Percentiles rank a stretch among this genome's conserved stretches.
Conservation (phyloP, 1,140 invertebrate species). For the Aradophagus sp. region DNA sequence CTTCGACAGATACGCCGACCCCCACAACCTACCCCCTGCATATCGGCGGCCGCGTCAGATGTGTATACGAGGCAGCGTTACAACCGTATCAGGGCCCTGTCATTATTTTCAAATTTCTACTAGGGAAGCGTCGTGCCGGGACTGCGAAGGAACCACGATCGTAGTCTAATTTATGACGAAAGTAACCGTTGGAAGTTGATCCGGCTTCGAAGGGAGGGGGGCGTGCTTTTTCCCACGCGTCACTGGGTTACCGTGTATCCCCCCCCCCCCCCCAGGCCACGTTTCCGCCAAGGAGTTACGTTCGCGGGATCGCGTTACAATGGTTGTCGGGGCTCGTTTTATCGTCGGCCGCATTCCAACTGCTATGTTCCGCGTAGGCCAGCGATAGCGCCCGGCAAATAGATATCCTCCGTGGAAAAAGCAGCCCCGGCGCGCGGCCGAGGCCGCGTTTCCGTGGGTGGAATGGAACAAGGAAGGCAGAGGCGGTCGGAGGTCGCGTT, state of each 20-base stretch:
- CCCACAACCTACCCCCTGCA: no score
- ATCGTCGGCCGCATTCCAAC: conserved; percentile 44
- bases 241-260: conserved; percentile 55
- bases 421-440: conserved; percentile 9
- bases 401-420: conserved; percentile 37
- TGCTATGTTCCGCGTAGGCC: conserved; percentile 24
- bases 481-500: no score
- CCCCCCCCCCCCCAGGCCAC: conserved; percentile 5
- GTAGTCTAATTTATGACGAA: neutral
- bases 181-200: conserved; percentile 1
- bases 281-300: conserved; percentile 40
- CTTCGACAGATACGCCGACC: no score
- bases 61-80: no score
- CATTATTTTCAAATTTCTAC: no score
- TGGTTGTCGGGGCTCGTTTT: conserved; percentile 45
- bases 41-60: no score
- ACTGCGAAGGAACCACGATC: no score
- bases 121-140: no score
- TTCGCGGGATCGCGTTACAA: conserved; percentile 45
- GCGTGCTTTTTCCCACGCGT: conserved; percentile 59
- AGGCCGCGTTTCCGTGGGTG: conserved; percentile 33
- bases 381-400: conserved; percentile 41
- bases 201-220: neutral
- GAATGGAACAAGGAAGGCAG: no score
- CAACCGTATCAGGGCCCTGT: neutral